Conservation (phyloP, 2,113 vertebrate genomes). For the Archilochus colubris region DNA sequence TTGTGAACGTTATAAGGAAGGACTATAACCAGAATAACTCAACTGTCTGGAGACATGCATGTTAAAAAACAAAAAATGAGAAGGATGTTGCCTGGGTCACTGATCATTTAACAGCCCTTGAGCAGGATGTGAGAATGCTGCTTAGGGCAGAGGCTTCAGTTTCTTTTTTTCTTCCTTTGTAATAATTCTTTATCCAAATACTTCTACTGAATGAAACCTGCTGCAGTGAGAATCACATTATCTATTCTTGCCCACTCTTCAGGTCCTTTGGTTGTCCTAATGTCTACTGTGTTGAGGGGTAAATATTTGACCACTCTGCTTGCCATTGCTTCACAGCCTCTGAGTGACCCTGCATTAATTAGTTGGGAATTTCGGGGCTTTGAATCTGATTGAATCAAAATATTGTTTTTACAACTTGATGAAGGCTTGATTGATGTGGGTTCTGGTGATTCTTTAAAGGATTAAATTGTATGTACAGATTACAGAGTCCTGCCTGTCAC, state of each 20-base stretch:
- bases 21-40: not conserved
- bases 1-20: slow-evolving; percentile 38
- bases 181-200: slow-evolving; percentile 71
- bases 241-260: slow-evolving; percentile 68
- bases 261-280: slow-evolving; percentile 62
- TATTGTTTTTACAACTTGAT: slow-evolving; percentile 98
- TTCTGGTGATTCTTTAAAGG: slow-evolving; percentile 92
- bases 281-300: slow-evolving; percentile 68
- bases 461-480: slow-evolving; percentile 99
- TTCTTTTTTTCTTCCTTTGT: slow-evolving; percentile 35
- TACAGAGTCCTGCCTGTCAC: slow-evolving; percentile 80
- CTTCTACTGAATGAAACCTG: slow-evolving; percentile 59
- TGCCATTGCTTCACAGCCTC: slow-evolving; percentile 65
- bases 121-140: slow-evolving; percentile 30
- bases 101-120: slow-evolving; percentile 53
- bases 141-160: slow-evolving; percentile 11
- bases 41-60: slow-evolving; percentile 38
- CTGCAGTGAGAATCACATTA: slow-evolving; percentile 56
- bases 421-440: slow-evolving; percentile 98
- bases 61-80: slow-evolving; percentile 18
- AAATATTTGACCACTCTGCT: slow-evolving; percentile 83
- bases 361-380: slow-evolving; percentile 78
- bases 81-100: slow-evolving; percentile 50
- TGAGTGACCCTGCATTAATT: slow-evolving; percentile 86
- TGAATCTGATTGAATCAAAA: slow-evolving; percentile 95